phyloP scores from a whole-genome alignment of 1,140 invertebrate species.

The Cydia splendana region DNA sequence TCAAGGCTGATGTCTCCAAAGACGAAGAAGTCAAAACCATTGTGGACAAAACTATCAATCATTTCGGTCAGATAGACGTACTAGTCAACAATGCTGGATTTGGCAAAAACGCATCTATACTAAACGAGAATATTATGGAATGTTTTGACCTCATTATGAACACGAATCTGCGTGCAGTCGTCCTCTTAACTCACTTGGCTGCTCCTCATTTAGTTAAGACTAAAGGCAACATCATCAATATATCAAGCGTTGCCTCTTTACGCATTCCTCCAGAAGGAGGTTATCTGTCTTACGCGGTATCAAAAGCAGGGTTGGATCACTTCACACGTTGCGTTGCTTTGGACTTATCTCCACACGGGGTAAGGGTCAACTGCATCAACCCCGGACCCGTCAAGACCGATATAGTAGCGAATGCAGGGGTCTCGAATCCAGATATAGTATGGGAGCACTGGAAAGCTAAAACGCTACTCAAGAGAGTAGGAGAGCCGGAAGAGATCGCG shows the following conservation, averaged over 20 bases:
- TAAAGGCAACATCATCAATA: slow-evolving; percentile 87
- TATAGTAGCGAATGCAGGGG: slow-evolving; percentile 86
- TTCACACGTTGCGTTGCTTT: slow-evolving; percentile 83
- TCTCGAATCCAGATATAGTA: slow-evolving; percentile 76
- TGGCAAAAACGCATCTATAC: slow-evolving; percentile 82
- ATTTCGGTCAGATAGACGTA: slow-evolving; percentile 82
- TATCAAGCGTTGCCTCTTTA: slow-evolving; percentile 84
- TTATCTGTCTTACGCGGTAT: slow-evolving; percentile 45
- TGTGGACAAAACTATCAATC: slow-evolving; percentile 79
- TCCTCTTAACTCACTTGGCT: slow-evolving; percentile 85
- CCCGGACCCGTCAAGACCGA: slow-evolving; percentile 89
- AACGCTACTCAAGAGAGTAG: slow-evolving; percentile 84
- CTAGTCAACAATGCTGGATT: slow-evolving; percentile 89
- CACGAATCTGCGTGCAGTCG: slow-evolving; percentile 85
- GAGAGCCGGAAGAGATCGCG: slow-evolving; percentile 86
- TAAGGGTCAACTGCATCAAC: slow-evolving; percentile 91
- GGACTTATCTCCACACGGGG: slow-evolving; percentile 86
- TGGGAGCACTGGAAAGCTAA: slow-evolving; percentile 34
- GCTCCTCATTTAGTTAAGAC: slow-evolving; percentile 85
- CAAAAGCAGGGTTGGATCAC: slow-evolving; percentile 52
- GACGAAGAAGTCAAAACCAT: slow-evolving; percentile 82
- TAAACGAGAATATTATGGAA: slow-evolving; percentile 83
- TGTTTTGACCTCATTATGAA: slow-evolving; percentile 85
- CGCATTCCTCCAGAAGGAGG: slow-evolving; percentile 65
- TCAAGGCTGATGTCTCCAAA: slow-evolving; percentile 82